Evolutionary conservation across 2,888 invertebrate species (phyloP), one percentile per base, ranked within the genome.

Genomic region (Myathropa florea): DNA sequence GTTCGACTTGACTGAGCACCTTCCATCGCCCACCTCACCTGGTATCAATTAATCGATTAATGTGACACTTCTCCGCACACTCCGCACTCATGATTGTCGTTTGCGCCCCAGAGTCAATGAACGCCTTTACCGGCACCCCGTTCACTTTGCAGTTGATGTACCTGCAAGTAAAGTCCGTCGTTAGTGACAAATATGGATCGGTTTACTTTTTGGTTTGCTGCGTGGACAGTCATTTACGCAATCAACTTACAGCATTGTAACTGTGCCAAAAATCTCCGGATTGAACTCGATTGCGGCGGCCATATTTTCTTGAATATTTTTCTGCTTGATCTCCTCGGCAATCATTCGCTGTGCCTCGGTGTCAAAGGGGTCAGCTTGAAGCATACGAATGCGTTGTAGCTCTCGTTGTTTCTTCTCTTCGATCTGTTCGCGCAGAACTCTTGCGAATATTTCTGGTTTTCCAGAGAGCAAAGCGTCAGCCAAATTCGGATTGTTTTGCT

Each of bases 221-320:
- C 24, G 4, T 46, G 26, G 12, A 61, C 14, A 18, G 26, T 59
- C 33, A 55, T 30, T 68, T 14, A 10, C 3, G 18, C 18, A 53
- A 60, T 33, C 30, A 39, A 88, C 91, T 89, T 88, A 97, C 89
- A 99, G 94, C 99, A 99, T 99, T 64, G 97, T 96, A 60, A 99
- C 99, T 36, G 98, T 97, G 78, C 98, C 99, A 93, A 99, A 99
- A 60, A 97, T 98, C 93, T 99, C 99, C 0, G 99, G 99, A 93
- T 98, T 98, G 92, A 98, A 98, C 91, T 99, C 99, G 95, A 99
- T 98, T 0, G 99, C 99, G 0, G 98, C 98, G 91, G 99, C 98
- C 98, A 99, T 99, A 91, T 99, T 99, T 0, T 98, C 97, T 92
- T 99, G 98, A 88, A 99, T 98, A 92, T 99, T 99, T 92, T 98